Base-by-base conservation (phyloP, 2,797 vertebrate genomes). In the Paguma larvata region DNA sequence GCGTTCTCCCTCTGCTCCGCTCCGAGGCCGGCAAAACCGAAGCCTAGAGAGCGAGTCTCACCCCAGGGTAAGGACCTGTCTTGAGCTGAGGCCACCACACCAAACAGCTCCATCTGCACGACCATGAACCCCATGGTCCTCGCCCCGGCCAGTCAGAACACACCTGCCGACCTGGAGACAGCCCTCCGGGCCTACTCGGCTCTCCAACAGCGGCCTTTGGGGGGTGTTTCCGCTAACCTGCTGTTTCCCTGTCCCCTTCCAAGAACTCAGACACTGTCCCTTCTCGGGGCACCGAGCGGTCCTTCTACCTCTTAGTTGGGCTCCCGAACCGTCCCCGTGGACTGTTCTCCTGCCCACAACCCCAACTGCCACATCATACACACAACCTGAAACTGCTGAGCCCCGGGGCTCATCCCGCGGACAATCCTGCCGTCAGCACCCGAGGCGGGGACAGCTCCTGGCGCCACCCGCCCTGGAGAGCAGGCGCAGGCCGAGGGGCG, bases 161-260 rank as follows among this genome's bases (percentile, higher is more conserved):
- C 1, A 48, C 5, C 16, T 4, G 14, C 44, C 59, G 41, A 0
- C 0, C 41, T 25, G 9, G 9, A 14, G 41, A 4, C 2, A 15
- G 5, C 0, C 7, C 7, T 16, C 21, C 0, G 0, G 51, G 25
- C 38, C 21, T 0, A 13, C 38, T 7, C 0, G 0, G 4, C 2
- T 38, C 5, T 7, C 32, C 12, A 4, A 8, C 0, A 1, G 5
- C 73, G 0, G 27, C 51, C 23, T 32, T 25, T 8, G 18, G 16
- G 1, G 9, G 14, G 5, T 34, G 88, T 16, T 9, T 25, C 30
- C 4, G 1, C 5, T 2, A 2, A 21, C 18, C 46, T 0, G 21
- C 75, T 44, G 48, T 6, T 27, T 9, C 80, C 25, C 80, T 0
- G 1, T 3, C 1, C 6, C 51, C 91, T 75, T 27, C 11, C 6